These are phyloP conservation scores for Drosophila phalerata DNA, from an alignment of 2,888 invertebrate genomes.

Conservation along the genomic window DNA sequence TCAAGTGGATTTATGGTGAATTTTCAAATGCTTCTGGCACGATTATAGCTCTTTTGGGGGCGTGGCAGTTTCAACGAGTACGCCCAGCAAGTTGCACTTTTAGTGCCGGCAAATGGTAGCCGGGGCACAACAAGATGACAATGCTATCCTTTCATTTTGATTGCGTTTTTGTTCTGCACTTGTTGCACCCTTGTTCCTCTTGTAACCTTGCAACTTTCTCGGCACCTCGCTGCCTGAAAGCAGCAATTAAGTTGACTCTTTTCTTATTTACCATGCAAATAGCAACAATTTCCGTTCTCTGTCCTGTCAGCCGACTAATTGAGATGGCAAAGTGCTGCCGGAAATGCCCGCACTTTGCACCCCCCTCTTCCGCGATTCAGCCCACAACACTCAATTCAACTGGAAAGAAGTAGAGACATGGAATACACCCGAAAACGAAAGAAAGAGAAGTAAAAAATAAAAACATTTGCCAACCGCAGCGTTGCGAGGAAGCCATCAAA, in stretches of 20 bases:
- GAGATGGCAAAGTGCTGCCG: slow-evolving; percentile 65
- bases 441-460: slow-evolving; percentile 17
- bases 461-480: slow-evolving; percentile 43
- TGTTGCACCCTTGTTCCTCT: slow-evolving; percentile 36
- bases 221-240: slow-evolving; percentile 5
- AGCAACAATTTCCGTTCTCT: slow-evolving; percentile 74
- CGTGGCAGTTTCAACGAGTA: slow-evolving; percentile 22
- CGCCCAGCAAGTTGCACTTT: slow-evolving; percentile 49
- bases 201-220: slow-evolving; percentile 25
- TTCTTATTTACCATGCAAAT: slow-evolving; percentile 57
- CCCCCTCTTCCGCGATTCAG: neutral
- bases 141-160: slow-evolving; percentile 29
- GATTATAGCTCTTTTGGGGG: slow-evolving; percentile 36
- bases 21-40: slow-evolving; percentile 55
- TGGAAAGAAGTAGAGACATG: slow-evolving; percentile 15
- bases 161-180: slow-evolving; percentile 34
- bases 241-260: slow-evolving; percentile 44
- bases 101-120: slow-evolving; percentile 17
- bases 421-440: slow-evolving; percentile 19
- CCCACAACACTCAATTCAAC: slow-evolving; percentile 3
- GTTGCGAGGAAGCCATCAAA: slow-evolving; percentile 66
- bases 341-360: slow-evolving; percentile 50
- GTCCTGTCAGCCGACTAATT: slow-evolving; percentile 75
- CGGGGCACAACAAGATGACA: slow-evolving; percentile 16
- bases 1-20: slow-evolving; percentile 73